Evolutionary conservation across 1,140 invertebrate species (phyloP), one percentile per base, ranked within the genome.

Genomic region (Dermatophagoides farinae): DNA sequence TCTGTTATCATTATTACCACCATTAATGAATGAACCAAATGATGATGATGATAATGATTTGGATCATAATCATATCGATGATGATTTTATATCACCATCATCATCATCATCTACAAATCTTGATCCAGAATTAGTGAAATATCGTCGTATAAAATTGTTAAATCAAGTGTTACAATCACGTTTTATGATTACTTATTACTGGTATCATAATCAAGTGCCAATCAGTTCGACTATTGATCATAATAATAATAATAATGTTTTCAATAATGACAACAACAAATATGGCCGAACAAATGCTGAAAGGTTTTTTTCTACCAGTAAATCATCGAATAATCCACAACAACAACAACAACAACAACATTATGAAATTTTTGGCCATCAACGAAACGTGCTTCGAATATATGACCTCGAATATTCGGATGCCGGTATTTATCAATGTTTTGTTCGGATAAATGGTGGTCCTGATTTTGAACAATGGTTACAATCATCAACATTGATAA

Each of bases 391-490:
- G 38, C 37, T 65, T 1, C 61, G 54, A 23, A 64, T 65, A 10
- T 40, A 58, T 0, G 60, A 60, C n/a, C 62, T 64, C 31, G 44
- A 44, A n/a, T 58, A 65, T 50, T 50, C 55, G 43, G 64, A 65
- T 44, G 57, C 52, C 43, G 64, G 64, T 14, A 61, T 64, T 49
- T 62, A 64, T 47, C 64, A 65, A 41, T 65, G 64, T 37, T 65
- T 61, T 39, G 62, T 62, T n/a, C 62, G 46, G 1, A 16, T 60
- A 14, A 60, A 18, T 23, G 22, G 10, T 49, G 49, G 38, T n/a
- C 25, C 61, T 18, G 62, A 62, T 57, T 61, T 64, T 51, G 55
- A 64, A 60, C 60, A 65, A 43, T 66, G 64, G 31, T 40, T 62
- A 8, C 65, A 65, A 53, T 49, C 62, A 11, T 46, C 61, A 12